These are phyloP conservation scores for Bos javanicus DNA, from an alignment of 2,113 vertebrate species.

Conservation along the genomic window DNA sequence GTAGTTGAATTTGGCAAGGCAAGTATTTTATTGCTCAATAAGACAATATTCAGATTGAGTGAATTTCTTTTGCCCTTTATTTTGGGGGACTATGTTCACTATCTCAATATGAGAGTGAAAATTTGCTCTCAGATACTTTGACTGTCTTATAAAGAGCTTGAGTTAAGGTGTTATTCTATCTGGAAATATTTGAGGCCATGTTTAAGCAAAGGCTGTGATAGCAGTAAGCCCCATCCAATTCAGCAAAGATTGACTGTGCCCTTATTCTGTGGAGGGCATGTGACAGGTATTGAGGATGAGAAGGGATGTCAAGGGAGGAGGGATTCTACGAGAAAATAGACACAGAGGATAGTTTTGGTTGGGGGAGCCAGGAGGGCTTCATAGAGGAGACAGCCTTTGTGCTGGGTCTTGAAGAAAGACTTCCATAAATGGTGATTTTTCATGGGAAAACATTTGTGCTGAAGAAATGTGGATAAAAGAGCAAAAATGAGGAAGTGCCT, in stretches of 20 bases:
- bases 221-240: background rate
- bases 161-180: constrained; percentile 12
- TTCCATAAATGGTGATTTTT: background rate
- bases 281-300: too few relatives aligned
- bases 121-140: background rate
- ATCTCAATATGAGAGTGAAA: background rate
- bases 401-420: background rate
- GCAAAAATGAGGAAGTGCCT: background rate
- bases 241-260: background rate
- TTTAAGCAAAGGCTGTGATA: background rate
- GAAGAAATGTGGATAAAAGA: background rate
- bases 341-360: background rate
- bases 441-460: background rate
- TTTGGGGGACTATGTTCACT: background rate
- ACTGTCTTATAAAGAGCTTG: background rate
- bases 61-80: background rate
- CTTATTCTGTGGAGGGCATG: background rate
- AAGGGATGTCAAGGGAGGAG: background rate
- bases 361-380: background rate
- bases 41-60: constrained; percentile 18
- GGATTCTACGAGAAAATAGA: fast-evolving
- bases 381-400: background rate
- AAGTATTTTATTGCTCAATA: constrained; percentile 37
- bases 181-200: background rate
- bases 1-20: constrained; percentile 19